Evolutionary conservation across 2,797 vertebrate genomes (phyloP), one percentile per base, ranked within the genome.

Genomic region (Bradypodion pumilum): DNA sequence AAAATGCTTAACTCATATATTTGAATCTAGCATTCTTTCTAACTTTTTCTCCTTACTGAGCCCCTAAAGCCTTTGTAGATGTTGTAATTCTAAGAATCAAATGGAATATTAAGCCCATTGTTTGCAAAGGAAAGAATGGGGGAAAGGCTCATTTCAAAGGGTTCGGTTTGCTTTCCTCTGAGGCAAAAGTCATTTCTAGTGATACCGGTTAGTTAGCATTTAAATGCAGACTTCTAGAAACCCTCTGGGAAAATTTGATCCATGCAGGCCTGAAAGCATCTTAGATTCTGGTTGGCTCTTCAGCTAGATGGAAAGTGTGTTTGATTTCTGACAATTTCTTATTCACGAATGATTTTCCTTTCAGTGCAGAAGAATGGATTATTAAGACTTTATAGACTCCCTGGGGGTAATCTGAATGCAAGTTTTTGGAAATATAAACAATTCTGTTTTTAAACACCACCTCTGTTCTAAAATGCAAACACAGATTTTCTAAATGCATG

Each of bases 21-120:
- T 78, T 88, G 87, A 91, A 89, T 83, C 75, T 85, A 89, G 79
- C 78, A 74, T 68, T 92, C 88, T 91, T 89, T 92, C 91, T 92
- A 86, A 8, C n/a, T 94, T 93, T 92, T 85, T 72, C 83, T 91
- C 88, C 90, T 92, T 92, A 90, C 89, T 92, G 82, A 86, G 91
- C 86, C 90, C 87, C 69, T 92, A 85, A 88, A 88, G 81, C 27
- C 66, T 69, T 85, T 87, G 4, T 40, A 65, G 84, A 80, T 84
- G 32, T 72, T 86, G 78, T 79, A 91, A 82, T 77, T 77, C 88
- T 89, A 78, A 90, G 88, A 90, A 92, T 91, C 85, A 37, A 89
- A 92, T 87, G 89, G 89, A 65, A 80, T 75, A 65, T 76, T 87
- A 91, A 78, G 56, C 9, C 56, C 35, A 70, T 13, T 35, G 21